A percentile compares a stretch with the other conserved stretches of the same genome.
Conservation (phyloP, 2,888 invertebrate genomes). For the Petrolisthes manimaculis region DNA sequence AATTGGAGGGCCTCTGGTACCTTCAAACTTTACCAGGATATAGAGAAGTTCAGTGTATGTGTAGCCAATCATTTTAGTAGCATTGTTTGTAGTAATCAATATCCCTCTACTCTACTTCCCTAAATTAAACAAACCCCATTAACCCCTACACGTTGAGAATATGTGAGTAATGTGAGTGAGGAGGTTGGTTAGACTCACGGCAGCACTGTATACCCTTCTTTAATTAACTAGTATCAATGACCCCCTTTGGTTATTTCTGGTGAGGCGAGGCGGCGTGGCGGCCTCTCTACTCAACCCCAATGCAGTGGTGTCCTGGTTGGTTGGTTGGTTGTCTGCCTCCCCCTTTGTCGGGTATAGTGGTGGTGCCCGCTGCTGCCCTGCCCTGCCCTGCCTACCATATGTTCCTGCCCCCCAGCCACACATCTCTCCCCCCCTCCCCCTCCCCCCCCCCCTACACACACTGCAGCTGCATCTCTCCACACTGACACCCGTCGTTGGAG, state of each 20-base stretch:
- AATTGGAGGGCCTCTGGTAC: neutral
- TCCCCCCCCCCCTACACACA: neutral
- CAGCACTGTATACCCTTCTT: neutral
- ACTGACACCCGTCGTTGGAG: neutral
- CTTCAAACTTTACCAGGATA: too few relatives aligned
- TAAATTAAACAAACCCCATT: too few relatives aligned
- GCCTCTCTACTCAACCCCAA: neutral
- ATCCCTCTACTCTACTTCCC: too few relatives aligned
- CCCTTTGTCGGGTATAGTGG: neutral
- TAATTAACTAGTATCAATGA: neutral
- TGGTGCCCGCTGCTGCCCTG: neutral
- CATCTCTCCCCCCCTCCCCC: neutral
- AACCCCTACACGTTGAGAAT: neutral
- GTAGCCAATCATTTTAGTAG: too few relatives aligned
- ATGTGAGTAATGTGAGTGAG: neutral
- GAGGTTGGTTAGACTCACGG: neutral
- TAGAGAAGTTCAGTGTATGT: too few relatives aligned
- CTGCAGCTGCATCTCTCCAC: neutral
- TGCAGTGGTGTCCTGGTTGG: neutral
- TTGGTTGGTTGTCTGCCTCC: conserved; percentile 2
- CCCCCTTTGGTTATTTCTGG: conserved; percentile 31
- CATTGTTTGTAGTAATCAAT: too few relatives aligned
- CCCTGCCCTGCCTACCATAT: conserved; percentile 23
- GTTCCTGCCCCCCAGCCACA: conserved; percentile 23
- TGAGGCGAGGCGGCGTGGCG: conserved; percentile 16